These are phyloP conservation scores for Nomada ruficornis DNA, from an alignment of 2,888 invertebrate species.

Conservation along the genomic window DNA sequence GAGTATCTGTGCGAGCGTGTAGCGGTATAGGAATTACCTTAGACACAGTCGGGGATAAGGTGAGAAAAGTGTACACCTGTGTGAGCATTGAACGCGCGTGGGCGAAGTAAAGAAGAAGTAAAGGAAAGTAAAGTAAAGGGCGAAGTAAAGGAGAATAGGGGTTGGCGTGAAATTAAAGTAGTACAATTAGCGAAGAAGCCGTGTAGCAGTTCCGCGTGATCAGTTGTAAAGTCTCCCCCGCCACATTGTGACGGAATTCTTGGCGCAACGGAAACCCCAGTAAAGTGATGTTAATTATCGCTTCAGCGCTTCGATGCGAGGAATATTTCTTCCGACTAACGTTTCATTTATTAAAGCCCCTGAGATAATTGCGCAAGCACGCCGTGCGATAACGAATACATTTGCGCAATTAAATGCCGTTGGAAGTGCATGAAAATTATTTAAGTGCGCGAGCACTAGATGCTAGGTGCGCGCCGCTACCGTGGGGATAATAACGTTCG, in stretches of 20 bases:
- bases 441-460: conserved; percentile 44
- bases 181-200: conserved; percentile 28
- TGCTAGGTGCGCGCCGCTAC: conserved; percentile 9
- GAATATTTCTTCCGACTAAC: conserved; percentile 27
- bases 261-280: conserved; percentile 5
- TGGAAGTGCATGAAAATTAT: conserved; percentile 48
- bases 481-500: conserved; percentile 62
- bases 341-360: conserved; percentile 46
- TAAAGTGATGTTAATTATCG: conserved; percentile 38
- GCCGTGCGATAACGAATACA: conserved; percentile 43
- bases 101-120: neutral
- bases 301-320: conserved; percentile 12
- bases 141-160: neutral
- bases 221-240: conserved; percentile 16
- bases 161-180: conserved; percentile 20
- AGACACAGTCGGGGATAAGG: neutral
- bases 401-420: conserved; percentile 49
- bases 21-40: conserved; percentile 5
- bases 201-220: conserved; percentile 16
- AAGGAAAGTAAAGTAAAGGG: too few species aligned
- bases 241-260: conserved; percentile 22
- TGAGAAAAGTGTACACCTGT: too few species aligned
- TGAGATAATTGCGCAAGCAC: conserved; percentile 47
- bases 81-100: neutral
- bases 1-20: neutral